Evolutionary conservation across 92 coral and sea anemone genomes (phyloP), one percentile per base, ranked within the genome.

Genomic region (Virgularia gustaviana): DNA sequence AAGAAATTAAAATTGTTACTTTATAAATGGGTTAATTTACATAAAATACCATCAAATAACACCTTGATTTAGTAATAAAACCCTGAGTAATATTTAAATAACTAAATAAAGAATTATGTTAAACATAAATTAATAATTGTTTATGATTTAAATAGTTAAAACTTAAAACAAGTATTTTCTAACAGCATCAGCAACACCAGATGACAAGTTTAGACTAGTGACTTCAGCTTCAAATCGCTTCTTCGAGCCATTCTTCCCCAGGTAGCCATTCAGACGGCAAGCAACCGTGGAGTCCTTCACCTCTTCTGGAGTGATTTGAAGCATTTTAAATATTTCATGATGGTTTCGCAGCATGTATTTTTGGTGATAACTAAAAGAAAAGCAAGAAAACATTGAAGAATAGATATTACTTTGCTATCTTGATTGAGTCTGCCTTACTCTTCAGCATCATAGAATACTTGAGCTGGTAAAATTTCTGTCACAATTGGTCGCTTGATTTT

Each of bases 361-460:
- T 68, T 92, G 98, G 70, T 92, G 98, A 49, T 92, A 92, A 60
- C 98, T 92, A 49, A 18, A 61, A n/a, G 22, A 34, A 27, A 34
- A 56, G 20, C 42, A 47, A 36, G 27, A 47, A 47, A n/a, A n/a
- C n/a, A 28, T 36, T 30, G 16, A 24, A 70, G 16, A 6, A 70
- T 28, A 52, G 38, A 1, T 19, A 32, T 52, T 13, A 18, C 47
- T 23, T 53, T n/a, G n/a, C n/a, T n/a, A n/a, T n/a, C n/a, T n/a
- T n/a, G n/a, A n/a, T n/a, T n/a, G n/a, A n/a, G n/a, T n/a, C n/a
- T n/a, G 13, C 82, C 98, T 66, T 82, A 92, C 98, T 89, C 90
- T 71, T 92, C 98, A 31, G 98, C 98, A 79, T 85, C 98, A 79
- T 92, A 92, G 75, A 92, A 92, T 9, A 82, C 82, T 24, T 84